Conservation (phyloP, 2,113 vertebrate species). For the Malurus elegans region DNA sequence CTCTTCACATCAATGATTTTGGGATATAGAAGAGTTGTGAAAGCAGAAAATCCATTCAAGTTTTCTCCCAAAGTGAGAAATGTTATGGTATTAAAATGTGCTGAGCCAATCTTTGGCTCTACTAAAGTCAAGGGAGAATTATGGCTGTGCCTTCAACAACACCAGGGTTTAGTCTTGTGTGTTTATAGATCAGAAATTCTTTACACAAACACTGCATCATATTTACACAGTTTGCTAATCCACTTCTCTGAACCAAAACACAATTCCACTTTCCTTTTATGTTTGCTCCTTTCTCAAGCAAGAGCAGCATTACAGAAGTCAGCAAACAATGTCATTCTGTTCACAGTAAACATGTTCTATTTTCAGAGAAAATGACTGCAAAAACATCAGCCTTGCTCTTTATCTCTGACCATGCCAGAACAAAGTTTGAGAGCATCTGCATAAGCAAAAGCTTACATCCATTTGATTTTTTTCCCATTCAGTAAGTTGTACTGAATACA, state of each 20-base stretch:
- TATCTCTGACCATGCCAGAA: not conserved
- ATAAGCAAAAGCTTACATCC: not conserved
- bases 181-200: not conserved
- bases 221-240: not conserved
- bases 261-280: not conserved
- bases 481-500: not conserved
- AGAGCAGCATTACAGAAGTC: not conserved
- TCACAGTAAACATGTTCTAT: conserved; percentile 33
- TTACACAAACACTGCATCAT: not conserved
- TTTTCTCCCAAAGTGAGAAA: not conserved
- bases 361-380: not conserved
- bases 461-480: not conserved
- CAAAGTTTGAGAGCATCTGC: not conserved
- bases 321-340: conserved; percentile 27
- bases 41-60: not conserved
- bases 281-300: conserved; percentile 5
- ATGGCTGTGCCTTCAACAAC: not conserved
- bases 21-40: not conserved
- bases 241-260: not conserved
- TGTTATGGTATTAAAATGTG: not conserved
- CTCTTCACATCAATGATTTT: not conserved
- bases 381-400: not conserved
- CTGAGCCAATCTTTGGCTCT: not conserved
- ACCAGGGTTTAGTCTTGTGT: not conserved
- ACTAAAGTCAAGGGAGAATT: not conserved